Conservation (phyloP, 2,113 vertebrate species). For the Seriola quinqueradiata region DNA sequence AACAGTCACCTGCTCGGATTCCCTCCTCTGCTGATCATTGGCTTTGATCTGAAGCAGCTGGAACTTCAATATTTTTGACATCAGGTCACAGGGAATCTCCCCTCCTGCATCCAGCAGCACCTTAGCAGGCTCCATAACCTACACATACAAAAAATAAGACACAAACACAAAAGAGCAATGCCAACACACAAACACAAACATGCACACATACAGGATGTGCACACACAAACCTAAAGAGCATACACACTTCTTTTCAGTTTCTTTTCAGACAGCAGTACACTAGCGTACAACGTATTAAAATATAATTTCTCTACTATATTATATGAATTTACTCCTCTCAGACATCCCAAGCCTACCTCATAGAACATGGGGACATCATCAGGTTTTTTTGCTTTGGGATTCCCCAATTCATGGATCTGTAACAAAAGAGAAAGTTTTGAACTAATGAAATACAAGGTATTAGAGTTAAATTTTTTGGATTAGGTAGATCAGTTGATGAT, state of each 20-base stretch:
- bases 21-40: constrained; percentile 84
- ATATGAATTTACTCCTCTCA: accelerated
- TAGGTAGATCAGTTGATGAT: neutral
- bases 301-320: neutral
- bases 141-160: neutral
- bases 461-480: neutral
- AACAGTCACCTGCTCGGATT: constrained; percentile 78
- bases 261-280: neutral
- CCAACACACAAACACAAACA: neutral
- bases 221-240: too few relatives aligned
- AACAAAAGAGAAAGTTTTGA: constrained; percentile 10
- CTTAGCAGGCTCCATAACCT: constrained; percentile 89
- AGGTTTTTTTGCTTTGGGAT: constrained; percentile 84
- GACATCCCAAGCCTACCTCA: constrained; percentile 83
- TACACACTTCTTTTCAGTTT: neutral
- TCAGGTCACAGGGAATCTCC: constrained; percentile 87
- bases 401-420: constrained; percentile 86
- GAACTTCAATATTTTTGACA: constrained; percentile 93
- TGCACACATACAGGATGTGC: too few relatives aligned
- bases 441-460: neutral
- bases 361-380: constrained; percentile 80
- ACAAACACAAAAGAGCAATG: neutral
- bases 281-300: neutral
- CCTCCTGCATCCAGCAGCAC: constrained; percentile 85
- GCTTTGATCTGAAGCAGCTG: constrained; percentile 89